Conservation (phyloP, 2,797 vertebrate species). For the Diplodus sargus region DNA sequence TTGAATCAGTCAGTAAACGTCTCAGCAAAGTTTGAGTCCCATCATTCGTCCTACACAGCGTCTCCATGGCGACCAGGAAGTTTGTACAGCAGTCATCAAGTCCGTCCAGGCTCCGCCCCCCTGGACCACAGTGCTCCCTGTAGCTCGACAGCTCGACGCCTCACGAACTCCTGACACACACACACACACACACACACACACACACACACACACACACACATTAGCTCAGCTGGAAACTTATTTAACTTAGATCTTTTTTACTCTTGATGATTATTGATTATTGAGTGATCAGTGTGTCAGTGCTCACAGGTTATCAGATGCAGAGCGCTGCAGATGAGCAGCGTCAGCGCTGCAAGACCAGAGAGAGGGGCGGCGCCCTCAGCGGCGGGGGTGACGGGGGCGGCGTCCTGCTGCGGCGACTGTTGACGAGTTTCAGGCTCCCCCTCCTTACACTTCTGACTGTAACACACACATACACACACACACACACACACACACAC, state of each 20-base stretch:
- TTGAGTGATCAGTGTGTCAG: neutral
- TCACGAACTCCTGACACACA: constrained; percentile 36
- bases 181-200: too few relatives aligned
- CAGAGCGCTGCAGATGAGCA: constrained; percentile 54
- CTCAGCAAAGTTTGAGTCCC: constrained; percentile 55
- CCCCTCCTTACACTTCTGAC: constrained; percentile 57
- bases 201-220: too few relatives aligned
- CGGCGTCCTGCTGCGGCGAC: neutral
- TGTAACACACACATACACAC: constrained; percentile 40
- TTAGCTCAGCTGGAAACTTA: too few relatives aligned
- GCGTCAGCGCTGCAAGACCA: constrained; percentile 31
- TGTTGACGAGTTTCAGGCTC: neutral
- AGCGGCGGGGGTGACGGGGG: fast-evolving
- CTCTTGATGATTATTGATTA: too few relatives aligned
- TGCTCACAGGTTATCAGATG: constrained; percentile 70
- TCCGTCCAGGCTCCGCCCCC: constrained; percentile 55
- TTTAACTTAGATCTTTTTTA: too few relatives aligned
- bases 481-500: too few relatives aligned
- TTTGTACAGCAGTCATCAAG: constrained; percentile 71
- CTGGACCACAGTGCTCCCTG: constrained; percentile 49
- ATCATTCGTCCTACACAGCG: constrained; percentile 28
- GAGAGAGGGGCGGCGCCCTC: neutral
- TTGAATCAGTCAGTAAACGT: constrained; percentile 20
- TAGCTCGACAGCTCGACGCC: neutral
- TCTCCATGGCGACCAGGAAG: constrained; percentile 55